A percentile compares a stretch with the other conserved stretches of the same genome.
Conservation (phyloP, 2,888 invertebrate species). For the Platycheirus rosarum region DNA sequence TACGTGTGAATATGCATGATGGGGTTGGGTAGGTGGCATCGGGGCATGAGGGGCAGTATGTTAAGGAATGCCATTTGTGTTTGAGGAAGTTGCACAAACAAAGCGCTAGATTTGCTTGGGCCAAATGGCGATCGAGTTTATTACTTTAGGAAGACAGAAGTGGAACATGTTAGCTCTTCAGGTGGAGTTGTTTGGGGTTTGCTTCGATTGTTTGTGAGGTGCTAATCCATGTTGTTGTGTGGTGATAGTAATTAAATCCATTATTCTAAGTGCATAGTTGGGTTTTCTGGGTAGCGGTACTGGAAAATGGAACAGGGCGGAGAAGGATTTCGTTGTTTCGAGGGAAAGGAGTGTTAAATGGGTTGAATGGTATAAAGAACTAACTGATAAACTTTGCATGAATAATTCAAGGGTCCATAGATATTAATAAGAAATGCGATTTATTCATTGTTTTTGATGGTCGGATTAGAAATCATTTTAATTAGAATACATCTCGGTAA, state of each 20-base stretch:
- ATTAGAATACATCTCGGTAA: too few relatives aligned
- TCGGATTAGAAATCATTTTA: too few relatives aligned
- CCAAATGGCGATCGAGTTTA: slow-evolving; percentile 44
- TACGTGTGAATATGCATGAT: slow-evolving; percentile 58
- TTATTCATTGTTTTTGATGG: too few relatives aligned
- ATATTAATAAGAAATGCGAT: too few relatives aligned
- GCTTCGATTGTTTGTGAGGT: slow-evolving; percentile 54
- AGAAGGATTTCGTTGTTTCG: neutral
- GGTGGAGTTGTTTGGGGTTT: slow-evolving; percentile 23
- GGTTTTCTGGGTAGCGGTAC: slow-evolving; percentile 59
- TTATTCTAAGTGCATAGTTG: slow-evolving; percentile 73
- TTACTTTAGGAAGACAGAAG: slow-evolving; percentile 58
- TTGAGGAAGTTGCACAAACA: slow-evolving; percentile 63
- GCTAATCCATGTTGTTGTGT: slow-evolving; percentile 33
- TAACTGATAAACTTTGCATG: neutral
- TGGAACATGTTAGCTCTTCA: slow-evolving; percentile 54
- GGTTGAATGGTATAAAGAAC: neutral
- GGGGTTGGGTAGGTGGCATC: neutral
- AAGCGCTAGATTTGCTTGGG: slow-evolving; percentile 49
- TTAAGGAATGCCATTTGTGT: slow-evolving; percentile 48
- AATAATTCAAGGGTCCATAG: too few relatives aligned
- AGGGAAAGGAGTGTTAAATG: neutral
- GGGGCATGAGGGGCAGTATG: neutral
- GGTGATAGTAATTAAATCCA: slow-evolving; percentile 73
- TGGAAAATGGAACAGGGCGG: slow-evolving; percentile 24